phyloP scores from a whole-genome alignment of 2,797 vertebrate genomes.

The Ispidina lecontei region DNA sequence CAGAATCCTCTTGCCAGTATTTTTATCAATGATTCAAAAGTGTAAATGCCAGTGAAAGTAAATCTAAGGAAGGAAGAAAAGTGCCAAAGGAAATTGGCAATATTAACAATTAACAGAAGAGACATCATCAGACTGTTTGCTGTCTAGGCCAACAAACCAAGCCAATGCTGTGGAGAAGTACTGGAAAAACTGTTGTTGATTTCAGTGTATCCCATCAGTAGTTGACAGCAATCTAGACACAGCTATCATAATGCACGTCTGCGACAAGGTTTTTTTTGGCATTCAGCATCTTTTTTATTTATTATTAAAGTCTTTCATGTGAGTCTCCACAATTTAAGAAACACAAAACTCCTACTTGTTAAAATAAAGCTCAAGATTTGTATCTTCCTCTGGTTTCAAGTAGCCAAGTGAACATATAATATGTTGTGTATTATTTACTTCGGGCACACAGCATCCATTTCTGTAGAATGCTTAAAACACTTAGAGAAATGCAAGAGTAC shows the following conservation, averaged over 20 bases:
- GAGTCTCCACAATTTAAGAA: neutral
- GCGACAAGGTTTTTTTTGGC: rapidly evolving
- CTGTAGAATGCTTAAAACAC: constrained; percentile 1
- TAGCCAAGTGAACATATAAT: rapidly evolving
- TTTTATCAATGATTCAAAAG: constrained; percentile 93
- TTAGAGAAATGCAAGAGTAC: neutral
- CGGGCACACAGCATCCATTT: neutral
- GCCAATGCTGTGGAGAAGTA: neutral
- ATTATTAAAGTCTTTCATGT: neutral
- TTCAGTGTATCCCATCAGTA: neutral
- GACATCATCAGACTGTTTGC: neutral
- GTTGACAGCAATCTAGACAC: neutral
- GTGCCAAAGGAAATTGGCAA: neutral
- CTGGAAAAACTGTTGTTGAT: neutral
- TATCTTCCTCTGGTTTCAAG: neutral
- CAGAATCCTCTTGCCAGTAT: constrained; percentile 94
- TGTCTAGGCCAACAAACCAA: neutral
- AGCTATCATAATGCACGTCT: rapidly evolving
- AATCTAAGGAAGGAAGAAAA: constrained; percentile 77
- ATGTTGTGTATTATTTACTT: neutral
- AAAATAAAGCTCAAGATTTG: neutral
- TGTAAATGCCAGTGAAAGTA: constrained; percentile 93
- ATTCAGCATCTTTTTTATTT: neutral
- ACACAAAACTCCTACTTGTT: neutral
- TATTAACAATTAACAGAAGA: neutral